Evolutionary conservation across 1,140 invertebrate species (phyloP).

Genomic region (Rhagoletis pomonella): DNA sequence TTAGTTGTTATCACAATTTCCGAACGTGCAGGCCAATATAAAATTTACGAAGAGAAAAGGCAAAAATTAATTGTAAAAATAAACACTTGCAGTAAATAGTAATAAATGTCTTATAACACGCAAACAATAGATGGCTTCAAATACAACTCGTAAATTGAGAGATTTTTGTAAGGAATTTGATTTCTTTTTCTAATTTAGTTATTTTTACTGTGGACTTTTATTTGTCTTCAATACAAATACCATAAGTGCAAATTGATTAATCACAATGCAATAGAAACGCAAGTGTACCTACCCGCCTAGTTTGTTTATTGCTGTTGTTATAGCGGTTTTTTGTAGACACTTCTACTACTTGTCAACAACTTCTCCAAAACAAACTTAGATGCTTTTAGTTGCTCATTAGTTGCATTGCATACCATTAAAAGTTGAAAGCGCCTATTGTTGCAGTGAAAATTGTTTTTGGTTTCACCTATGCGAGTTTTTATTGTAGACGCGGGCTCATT

Average conservation of each 20-base stretch:
- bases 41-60: conserved; percentile 20
- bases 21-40: background rate
- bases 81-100: background rate
- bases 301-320: background rate
- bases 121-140: background rate
- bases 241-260: conserved; percentile 21
- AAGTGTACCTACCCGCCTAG: background rate
- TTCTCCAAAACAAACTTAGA: background rate
- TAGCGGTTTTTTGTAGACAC: background rate
- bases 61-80: background rate
- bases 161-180: background rate
- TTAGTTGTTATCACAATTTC: background rate
- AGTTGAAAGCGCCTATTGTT: background rate
- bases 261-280: conserved; percentile 6
- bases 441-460: background rate
- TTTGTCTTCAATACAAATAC: conserved; percentile 18
- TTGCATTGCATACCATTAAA: conserved; percentile 29
- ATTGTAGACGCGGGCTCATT: conserved; percentile 3
- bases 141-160: background rate
- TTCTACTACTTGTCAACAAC: background rate
- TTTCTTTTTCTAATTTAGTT: background rate
- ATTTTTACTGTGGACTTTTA: background rate
- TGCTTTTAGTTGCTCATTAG: conserved; percentile 47
- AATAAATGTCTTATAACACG: background rate
- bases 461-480: background rate